These are phyloP conservation scores for Leptosomus discolor DNA, from an alignment of 2,113 vertebrate genomes.

Conservation along the genomic window DNA sequence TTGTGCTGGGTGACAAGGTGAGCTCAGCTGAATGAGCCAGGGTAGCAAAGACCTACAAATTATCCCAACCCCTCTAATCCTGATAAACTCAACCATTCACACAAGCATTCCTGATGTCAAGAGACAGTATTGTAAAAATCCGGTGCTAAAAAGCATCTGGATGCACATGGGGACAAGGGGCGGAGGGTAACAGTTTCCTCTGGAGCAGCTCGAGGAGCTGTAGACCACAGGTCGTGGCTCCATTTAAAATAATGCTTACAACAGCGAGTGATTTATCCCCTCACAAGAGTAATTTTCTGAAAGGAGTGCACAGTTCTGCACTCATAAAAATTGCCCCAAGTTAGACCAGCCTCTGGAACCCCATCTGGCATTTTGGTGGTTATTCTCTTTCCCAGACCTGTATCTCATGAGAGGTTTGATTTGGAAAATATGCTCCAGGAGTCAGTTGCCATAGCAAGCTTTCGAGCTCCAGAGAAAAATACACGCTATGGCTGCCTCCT, in stretches of 20 bases:
- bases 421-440: not conserved
- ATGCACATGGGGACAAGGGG: not conserved
- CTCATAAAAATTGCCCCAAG: not conserved
- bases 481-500: not conserved
- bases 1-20: not conserved
- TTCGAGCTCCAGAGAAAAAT: not conserved
- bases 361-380: not conserved
- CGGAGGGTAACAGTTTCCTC: not conserved
- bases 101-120: rapidly evolving
- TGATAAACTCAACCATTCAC: not conserved
- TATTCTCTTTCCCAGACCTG: not conserved
- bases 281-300: not conserved
- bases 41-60: not conserved
- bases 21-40: not conserved
- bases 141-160: not conserved
- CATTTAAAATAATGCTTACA: not conserved
- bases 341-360: not conserved
- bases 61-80: not conserved
- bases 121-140: not conserved
- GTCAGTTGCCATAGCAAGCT: not conserved
- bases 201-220: not conserved
- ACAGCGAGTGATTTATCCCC: not conserved
- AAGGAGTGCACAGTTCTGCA: not conserved
- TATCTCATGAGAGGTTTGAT: not conserved
- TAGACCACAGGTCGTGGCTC: not conserved